Base-by-base conservation (phyloP, 2,797 vertebrate species). In the Picus viridis region DNA sequence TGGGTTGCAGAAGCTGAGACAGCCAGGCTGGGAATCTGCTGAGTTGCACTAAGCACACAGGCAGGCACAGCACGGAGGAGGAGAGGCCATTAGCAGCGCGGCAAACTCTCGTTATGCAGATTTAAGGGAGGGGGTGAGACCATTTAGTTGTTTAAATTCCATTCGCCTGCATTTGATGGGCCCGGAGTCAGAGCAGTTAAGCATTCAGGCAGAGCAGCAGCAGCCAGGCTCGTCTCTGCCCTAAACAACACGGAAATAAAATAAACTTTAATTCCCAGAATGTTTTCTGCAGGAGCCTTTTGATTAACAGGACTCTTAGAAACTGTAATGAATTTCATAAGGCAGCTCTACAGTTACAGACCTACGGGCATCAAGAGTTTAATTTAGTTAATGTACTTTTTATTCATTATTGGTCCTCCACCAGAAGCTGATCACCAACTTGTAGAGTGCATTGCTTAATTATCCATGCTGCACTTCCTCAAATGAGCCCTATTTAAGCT, bases 351-450 rank as follows among this genome's bases (percentile, higher is more conserved):
- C 86, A 93, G 84, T 84, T 88, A 91, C 94, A 95, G 94, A 96
- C 76, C 94, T 84, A 90, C 62, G 93, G 96, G 95, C 95, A 95
- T 56, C 71, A 29, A 73, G 93, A 93, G 93, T 97, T 98, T 96
- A 96, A 97, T 97, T 97, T 96, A 82, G 89, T 96, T 98, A 98
- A 97, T 97, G 97, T 83, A 97, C 95, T 97, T 97, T 97, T 97
- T 96, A 97, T 96, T 97, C 96, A 96, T 97, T 97, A 97, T 65
- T 94, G 97, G 94, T 81, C 84, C 91, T 97, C 93, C 78, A 83
- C 83, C 59, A 95, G 96, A 97, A 95, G 85, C 93, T 91, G 93
- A 92, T 94, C 96, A 95, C 92, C 93, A 96, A 84, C 93, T 96
- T 92, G 88, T 53, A 58, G 96, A 97, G 96, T 84, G 93, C 96